A percentile compares a stretch with the other conserved stretches of the same genome.
Conservation (phyloP, 2,113 vertebrate genomes). For the Trachemys scripta region DNA sequence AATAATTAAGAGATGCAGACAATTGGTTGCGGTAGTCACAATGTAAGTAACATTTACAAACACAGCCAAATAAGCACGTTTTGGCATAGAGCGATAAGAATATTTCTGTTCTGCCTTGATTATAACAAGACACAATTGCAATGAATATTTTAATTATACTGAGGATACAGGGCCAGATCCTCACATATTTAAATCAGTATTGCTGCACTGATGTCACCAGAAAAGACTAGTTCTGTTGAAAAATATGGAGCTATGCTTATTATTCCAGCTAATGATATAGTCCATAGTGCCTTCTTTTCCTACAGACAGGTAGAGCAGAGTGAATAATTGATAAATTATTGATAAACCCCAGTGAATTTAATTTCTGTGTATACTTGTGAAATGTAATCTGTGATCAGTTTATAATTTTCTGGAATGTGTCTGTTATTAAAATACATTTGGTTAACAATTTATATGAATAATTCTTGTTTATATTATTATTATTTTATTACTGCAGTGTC, state of each 20-base stretch:
- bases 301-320: not conserved
- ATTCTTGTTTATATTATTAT: not conserved
- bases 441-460: not conserved
- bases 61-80: not conserved
- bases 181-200: rapidly evolving
- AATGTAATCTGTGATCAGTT: not conserved
- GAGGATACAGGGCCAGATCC: not conserved
- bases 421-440: not conserved
- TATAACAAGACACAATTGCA: not conserved
- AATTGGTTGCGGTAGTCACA: not conserved
- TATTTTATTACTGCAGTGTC: not conserved
- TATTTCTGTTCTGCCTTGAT: not conserved
- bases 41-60: not conserved
- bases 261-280: rapidly evolving
- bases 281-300: not conserved
- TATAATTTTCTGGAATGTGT: not conserved
- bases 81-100: not conserved
- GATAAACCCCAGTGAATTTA: not conserved
- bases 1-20: not conserved
- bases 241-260: not conserved
- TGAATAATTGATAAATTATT: not conserved
- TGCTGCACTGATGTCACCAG: not conserved
- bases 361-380: not conserved
- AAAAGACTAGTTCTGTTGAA: not conserved
- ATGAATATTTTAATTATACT: not conserved